phyloP scores from a whole-genome alignment of 2,888 invertebrate genomes.

The Cistogaster globosa region DNA sequence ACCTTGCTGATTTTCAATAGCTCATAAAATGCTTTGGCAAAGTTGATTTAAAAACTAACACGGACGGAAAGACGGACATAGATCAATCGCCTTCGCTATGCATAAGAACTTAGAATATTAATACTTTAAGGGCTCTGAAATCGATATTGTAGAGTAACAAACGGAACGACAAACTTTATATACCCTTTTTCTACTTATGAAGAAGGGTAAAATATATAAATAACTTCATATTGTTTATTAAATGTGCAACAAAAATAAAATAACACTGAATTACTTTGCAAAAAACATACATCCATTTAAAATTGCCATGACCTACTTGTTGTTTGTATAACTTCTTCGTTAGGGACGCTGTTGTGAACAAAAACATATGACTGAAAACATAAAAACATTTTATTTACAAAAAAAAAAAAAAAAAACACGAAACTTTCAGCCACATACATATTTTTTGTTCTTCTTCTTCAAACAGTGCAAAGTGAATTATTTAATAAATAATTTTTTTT shows the following conservation, averaged over 20 bases:
- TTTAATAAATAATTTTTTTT: conserved; percentile 35
- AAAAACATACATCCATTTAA: conserved; percentile 21
- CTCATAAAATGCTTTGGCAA: too few species aligned
- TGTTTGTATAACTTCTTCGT: conserved; percentile 21
- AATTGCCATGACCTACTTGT: conserved; percentile 55
- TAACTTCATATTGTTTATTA: conserved; percentile 2
- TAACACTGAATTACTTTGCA: background rate
- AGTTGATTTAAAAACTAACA: too few species aligned
- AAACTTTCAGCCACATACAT: conserved; percentile 38
- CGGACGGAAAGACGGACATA: too few species aligned
- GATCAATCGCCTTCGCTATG: too few species aligned
- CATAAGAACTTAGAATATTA: too few species aligned
- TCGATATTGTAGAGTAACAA: too few species aligned
- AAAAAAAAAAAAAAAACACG: background rate
- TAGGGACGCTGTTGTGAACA: background rate
- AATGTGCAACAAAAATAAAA: background rate
- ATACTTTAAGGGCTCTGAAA: too few species aligned
- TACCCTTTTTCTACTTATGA: too few species aligned
- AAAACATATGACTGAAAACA: background rate
- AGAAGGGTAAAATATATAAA: too few species aligned
- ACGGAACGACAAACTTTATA: too few species aligned
- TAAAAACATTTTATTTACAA: background rate
- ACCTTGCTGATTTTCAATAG: too few species aligned
- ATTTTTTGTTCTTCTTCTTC: background rate
- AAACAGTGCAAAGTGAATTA: conserved; percentile 12